phyloP scores from a whole-genome alignment of 2,888 invertebrate species.

The Hemicrepidius hirtus region DNA sequence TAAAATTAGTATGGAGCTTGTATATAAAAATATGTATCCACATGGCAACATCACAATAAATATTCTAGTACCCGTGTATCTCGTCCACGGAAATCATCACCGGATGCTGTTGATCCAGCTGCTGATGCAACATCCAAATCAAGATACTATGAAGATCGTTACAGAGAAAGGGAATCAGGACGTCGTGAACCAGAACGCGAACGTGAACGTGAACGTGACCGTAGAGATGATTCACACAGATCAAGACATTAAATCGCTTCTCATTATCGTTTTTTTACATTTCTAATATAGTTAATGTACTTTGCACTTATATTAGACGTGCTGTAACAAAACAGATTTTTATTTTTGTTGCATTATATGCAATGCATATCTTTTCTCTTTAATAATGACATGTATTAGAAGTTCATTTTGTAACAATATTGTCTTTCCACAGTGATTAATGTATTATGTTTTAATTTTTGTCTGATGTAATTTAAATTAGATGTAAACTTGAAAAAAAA shows the following conservation, averaged over 20 bases:
- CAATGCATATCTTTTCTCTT: slow-evolving; percentile 10
- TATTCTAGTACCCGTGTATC: slow-evolving; percentile 61
- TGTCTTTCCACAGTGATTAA: no score
- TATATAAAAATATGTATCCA: background rate
- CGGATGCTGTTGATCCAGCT: slow-evolving; percentile 73
- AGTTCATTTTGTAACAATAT: no score
- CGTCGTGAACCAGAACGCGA: slow-evolving; percentile 77
- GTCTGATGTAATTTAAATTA: slow-evolving; percentile 2
- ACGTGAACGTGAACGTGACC: slow-evolving; percentile 79
- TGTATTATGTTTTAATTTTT: background rate
- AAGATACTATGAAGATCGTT: slow-evolving; percentile 91
- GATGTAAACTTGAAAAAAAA: background rate
- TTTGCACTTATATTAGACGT: slow-evolving; percentile 12
- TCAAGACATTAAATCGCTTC: slow-evolving; percentile 77
- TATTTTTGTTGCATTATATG: slow-evolving; percentile 23
- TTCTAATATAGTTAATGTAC: slow-evolving; percentile 12
- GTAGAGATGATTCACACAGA: slow-evolving; percentile 82
- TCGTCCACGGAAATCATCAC: slow-evolving; percentile 78
- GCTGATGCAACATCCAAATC: slow-evolving; percentile 74
- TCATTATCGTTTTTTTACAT: slow-evolving; percentile 15
- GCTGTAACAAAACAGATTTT: background rate
- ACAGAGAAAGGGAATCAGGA: slow-evolving; percentile 80
- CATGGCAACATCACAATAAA: slow-evolving; percentile 7
- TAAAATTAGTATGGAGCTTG: no score
- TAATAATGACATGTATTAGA: slow-evolving; percentile 24